Base-by-base conservation (phyloP, 2,797 vertebrate genomes). In the Cryptoblepharus egeriae region DNA sequence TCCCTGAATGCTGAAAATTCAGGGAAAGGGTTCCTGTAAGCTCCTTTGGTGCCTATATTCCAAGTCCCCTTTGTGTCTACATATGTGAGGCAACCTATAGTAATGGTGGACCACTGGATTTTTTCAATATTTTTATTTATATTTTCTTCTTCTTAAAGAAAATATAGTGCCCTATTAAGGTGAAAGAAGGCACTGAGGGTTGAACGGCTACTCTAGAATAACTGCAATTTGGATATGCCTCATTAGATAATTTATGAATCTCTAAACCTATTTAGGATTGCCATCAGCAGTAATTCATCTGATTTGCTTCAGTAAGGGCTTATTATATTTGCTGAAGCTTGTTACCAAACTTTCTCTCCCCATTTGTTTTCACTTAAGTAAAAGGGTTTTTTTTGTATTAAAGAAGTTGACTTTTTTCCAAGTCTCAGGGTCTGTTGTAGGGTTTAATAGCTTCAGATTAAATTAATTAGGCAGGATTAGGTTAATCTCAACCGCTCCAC, bases 191-290 rank as follows among this genome's bases (percentile, higher is more conserved):
- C 37, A 84, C 32, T 30, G 22, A 68, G 64, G 71, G 30, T 57
- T 79, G 30, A 39, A 79, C 28, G 75, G 39, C 52, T 75, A 69
- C 64, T 75, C 32, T 28, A 28, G 65, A 84, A 84, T 75, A 84
- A 79, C 70, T 79, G 75, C 37, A 75, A n/a, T 70, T 79, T 75
- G 67, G 79, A 69, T 78, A 87, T 77, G 75, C 74, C 75, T 84
- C 82, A 84, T 84, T 87, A 84, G 86, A 75, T 87, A 84, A 87
- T 84, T 75, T 87, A 87, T 84, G 70, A 79, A 58, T 84, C 70
- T 81, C 49, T 79, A 70, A 82, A 78, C 74, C 70, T 78, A 75
- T 87, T 87, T 87, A 52, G 75, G 60, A 75, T 79, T 87, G 52
- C 70, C 57, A 52, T 84, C 58, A 87, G 65, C 64, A 57, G 68